Percentiles rank a stretch among this genome's conserved stretches.
Conservation (phyloP, 2,888 invertebrate species). For the Thecophora atra region DNA sequence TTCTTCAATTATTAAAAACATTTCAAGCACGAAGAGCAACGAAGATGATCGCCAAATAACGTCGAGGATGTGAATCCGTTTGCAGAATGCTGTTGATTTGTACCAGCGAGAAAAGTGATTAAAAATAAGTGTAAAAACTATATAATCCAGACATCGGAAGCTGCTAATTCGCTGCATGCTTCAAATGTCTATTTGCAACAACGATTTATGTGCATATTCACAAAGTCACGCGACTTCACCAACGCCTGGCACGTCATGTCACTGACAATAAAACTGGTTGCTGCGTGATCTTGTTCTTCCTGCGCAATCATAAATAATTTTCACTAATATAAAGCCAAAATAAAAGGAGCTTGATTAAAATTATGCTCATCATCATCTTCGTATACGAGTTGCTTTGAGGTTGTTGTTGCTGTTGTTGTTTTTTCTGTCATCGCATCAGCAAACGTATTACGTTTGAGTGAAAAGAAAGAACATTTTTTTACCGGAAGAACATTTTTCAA, state of each 20-base stretch:
- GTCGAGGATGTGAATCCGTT: neutral
- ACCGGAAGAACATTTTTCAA: too few relatives aligned
- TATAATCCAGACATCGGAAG: neutral
- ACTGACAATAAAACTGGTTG: slow-evolving; percentile 17
- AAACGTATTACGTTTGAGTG: too few relatives aligned
- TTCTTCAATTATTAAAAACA: too few relatives aligned
- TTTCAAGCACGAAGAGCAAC: neutral
- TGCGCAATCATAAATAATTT: slow-evolving; percentile 23
- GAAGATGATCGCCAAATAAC: slow-evolving; percentile 12
- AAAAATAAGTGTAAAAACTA: neutral
- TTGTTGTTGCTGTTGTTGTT: too few relatives aligned
- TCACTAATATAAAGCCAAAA: neutral
- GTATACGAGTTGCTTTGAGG: too few relatives aligned
- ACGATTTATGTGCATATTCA: neutral
- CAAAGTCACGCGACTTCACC: slow-evolving; percentile 1
- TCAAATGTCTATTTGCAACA: neutral
- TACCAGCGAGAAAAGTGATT: neutral
- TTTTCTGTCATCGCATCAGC: too few relatives aligned
- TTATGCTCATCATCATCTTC: too few relatives aligned
- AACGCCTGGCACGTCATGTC: slow-evolving; percentile 33
- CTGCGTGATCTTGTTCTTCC: slow-evolving; percentile 11
- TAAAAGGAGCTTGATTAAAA: too few relatives aligned
- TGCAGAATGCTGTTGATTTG: neutral
- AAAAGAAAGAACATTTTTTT: too few relatives aligned
- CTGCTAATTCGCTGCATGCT: neutral